Percentiles rank a stretch among this genome's conserved stretches.
Conservation (phyloP, 2,888 invertebrate genomes). For the Slavum lentiscoides region DNA sequence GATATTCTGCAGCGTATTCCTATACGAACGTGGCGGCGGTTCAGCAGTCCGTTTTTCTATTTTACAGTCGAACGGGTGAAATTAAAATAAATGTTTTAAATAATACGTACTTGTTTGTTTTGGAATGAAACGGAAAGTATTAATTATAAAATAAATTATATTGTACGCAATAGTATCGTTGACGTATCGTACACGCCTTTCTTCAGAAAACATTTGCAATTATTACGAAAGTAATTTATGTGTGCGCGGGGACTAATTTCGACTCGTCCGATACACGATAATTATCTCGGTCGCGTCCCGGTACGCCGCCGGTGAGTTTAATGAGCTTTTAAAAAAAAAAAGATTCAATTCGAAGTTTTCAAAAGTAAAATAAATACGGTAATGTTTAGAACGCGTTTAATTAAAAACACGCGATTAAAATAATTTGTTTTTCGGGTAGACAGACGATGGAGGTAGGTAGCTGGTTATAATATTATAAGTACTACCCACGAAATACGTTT, state of each 20-base stretch:
- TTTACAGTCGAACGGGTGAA: too few relatives aligned
- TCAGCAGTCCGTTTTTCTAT: too few relatives aligned
- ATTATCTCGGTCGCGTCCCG: slow-evolving; percentile 7
- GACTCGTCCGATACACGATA: slow-evolving; percentile 5
- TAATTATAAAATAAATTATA: too few relatives aligned
- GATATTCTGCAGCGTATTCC: too few relatives aligned
- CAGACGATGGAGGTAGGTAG: not conserved
- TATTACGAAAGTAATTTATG: slow-evolving; percentile 26
- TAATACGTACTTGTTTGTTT: too few relatives aligned
- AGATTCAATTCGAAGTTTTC: slow-evolving; percentile 40
- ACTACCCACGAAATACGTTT: slow-evolving; percentile 3
- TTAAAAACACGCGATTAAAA: slow-evolving; percentile 48
- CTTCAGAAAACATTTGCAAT: not conserved
- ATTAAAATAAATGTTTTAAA: too few relatives aligned
- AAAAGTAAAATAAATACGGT: slow-evolving; percentile 28
- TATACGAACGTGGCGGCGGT: too few relatives aligned
- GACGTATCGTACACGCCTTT: too few relatives aligned
- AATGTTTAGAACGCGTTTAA: slow-evolving; percentile 30
- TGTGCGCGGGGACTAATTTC: slow-evolving; percentile 5
- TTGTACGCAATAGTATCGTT: too few relatives aligned
- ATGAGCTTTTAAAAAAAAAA: slow-evolving; percentile 1
- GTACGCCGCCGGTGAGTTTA: slow-evolving; percentile 16
- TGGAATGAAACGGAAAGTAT: too few relatives aligned
- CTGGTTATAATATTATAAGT: too few relatives aligned
- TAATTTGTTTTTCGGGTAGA: slow-evolving; percentile 39